These are phyloP conservation scores for Oncorhynchus masou DNA, from an alignment of 2,113 vertebrate species.

Conservation along the genomic window DNA sequence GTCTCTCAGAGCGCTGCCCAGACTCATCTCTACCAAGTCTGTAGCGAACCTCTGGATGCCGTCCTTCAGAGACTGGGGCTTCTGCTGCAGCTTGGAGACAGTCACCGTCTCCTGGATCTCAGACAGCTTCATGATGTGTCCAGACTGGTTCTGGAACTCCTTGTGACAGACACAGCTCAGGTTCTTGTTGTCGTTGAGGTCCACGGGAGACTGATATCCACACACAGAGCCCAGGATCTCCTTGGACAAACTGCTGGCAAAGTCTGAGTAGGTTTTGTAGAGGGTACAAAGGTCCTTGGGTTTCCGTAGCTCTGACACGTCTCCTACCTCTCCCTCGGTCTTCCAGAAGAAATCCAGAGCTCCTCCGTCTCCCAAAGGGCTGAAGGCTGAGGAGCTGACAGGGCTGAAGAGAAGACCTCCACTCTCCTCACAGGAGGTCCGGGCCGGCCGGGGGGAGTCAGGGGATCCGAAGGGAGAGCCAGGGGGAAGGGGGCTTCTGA, in stretches of 20 bases:
- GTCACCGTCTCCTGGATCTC: constrained; percentile 76
- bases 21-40: constrained; percentile 92
- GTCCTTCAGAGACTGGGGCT: constrained; percentile 82
- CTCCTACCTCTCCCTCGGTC: constrained; percentile 52
- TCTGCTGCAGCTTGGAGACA: constrained; percentile 76
- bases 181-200: constrained; percentile 77
- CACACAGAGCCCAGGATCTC: constrained; percentile 88
- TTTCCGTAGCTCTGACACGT: constrained; percentile 66
- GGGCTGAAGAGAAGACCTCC: constrained; percentile 87
- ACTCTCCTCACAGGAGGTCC: constrained; percentile 82
- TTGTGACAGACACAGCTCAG: constrained; percentile 78
- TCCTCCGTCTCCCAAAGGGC: constrained; percentile 81
- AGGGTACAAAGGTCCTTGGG: constrained; percentile 72
- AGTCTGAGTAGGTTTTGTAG: constrained; percentile 83
- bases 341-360: constrained; percentile 84
- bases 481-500: constrained; percentile 72
- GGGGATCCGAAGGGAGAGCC: constrained; percentile 80
- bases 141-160: constrained; percentile 71
- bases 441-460: constrained; percentile 83
- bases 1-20: constrained; percentile 91
- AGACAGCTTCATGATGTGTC: constrained; percentile 75
- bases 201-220: constrained; percentile 72
- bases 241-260: constrained; percentile 85
- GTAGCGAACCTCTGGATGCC: constrained; percentile 92
- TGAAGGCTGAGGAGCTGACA: constrained; percentile 91